Conservation (phyloP, 2,888 invertebrate genomes). For the Bembecia ichneumoniformis region DNA sequence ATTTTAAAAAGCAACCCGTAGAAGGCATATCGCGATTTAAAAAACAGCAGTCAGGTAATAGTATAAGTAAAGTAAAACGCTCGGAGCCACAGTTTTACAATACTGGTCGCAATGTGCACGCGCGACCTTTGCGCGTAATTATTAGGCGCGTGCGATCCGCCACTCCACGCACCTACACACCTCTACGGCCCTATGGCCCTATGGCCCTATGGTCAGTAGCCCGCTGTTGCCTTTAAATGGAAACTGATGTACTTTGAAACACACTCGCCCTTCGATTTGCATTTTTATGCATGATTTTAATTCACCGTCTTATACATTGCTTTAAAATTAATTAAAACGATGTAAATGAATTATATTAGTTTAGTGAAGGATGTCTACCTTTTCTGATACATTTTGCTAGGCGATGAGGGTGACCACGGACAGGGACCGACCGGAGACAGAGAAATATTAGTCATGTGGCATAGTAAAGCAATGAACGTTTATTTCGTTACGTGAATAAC, state of each 20-base stretch:
- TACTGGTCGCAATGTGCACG: slow-evolving; percentile 54
- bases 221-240: slow-evolving; percentile 32
- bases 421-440: no score
- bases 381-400: no score
- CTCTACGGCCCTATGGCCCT: slow-evolving; percentile 2
- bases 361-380: no score
- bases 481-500: no score
- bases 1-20: no score
- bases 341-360: no score
- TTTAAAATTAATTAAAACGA: no score
- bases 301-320: slow-evolving; percentile 2
- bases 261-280: slow-evolving; percentile 44
- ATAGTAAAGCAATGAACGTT: no score
- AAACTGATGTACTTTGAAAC: slow-evolving; percentile 40
- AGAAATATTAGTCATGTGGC: no score
- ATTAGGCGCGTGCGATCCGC: slow-evolving; percentile 53
- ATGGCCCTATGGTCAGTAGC: background rate
- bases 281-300: slow-evolving; percentile 50
- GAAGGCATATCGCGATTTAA: no score
- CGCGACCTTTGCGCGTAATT: slow-evolving; percentile 66
- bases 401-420: no score
- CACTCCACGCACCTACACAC: slow-evolving; percentile 27
- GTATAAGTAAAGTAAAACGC: background rate
- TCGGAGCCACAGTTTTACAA: background rate
- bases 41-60: no score